Conservation (phyloP, 2,888 invertebrate species). For the Subacronicta megacephala region DNA sequence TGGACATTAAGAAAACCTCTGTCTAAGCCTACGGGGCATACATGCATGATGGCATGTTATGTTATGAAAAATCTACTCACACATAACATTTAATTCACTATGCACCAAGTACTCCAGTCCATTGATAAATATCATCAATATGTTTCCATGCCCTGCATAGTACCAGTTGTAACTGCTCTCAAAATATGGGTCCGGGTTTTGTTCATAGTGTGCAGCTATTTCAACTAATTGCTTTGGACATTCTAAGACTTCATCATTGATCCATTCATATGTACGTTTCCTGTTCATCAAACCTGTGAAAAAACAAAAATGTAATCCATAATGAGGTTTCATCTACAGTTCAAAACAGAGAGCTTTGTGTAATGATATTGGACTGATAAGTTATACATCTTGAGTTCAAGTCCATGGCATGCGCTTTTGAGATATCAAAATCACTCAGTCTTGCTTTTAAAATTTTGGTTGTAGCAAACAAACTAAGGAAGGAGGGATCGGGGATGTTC, state of each 20-base stretch:
- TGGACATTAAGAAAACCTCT: too few species aligned
- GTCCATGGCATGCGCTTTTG: too few species aligned
- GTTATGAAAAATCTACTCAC: constrained; percentile 80
- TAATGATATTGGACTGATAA: too few species aligned
- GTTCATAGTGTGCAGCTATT: constrained; percentile 74
- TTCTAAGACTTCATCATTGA: constrained; percentile 76
- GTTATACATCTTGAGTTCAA: too few species aligned
- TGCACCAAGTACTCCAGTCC: constrained; percentile 76
- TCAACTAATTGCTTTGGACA: constrained; percentile 77
- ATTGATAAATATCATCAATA: constrained; percentile 69
- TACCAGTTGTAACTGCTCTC: constrained; percentile 83
- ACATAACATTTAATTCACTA: constrained; percentile 74
- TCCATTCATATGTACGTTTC: constrained; percentile 57
- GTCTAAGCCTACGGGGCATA: too few species aligned
- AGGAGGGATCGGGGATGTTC: too few species aligned
- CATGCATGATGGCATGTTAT: too few species aligned
- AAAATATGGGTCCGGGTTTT: constrained; percentile 80
- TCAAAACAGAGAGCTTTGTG: too few species aligned
- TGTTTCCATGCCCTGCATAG: constrained; percentile 81
- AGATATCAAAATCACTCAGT: too few species aligned
- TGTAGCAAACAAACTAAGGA: too few species aligned
- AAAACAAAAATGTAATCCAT: constrained; percentile 2
- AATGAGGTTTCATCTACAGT: too few species aligned
- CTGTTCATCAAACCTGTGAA: constrained; percentile 39
- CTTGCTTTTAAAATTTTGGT: too few species aligned